Evolutionary conservation across 2,797 vertebrate genomes (phyloP), one percentile per base, ranked within the genome.

Genomic region (Lepus townsendii): DNA sequence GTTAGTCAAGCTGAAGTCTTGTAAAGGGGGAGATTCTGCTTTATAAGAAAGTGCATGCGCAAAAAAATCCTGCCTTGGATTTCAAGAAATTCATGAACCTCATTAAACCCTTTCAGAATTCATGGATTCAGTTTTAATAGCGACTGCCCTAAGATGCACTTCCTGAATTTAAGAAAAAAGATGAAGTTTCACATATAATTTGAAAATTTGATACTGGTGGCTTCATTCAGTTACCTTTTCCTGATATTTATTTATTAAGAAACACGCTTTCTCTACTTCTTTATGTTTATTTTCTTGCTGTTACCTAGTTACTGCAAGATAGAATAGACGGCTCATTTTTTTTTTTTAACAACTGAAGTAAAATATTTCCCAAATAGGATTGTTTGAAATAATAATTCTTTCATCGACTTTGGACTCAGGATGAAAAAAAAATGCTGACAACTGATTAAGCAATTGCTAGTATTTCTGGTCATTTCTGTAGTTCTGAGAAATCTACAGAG

Each of bases 381-480:
- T 90, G 77, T 69, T 87, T 93, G 65, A 92, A 85, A 76, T 72
- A 62, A 91, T 87, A 78, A 88, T 82, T 10, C 0, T 78, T 94
- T 73, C 54, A 5, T 5, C 11, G 42, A n/a, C 22, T 71, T 84
- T 71, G 66, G 38, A 66, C 68, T 83, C 38, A 62, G 3, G 24
- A 47, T 47, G 60, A 32, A n/a, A 78, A 79, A 76, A 57, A 7
- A 71, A 22, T 42, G 3, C 6, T 82, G 35, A 71, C 13, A 54
- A 57, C 42, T 83, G 50, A 75, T 38, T 57, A 50, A 93, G 19
- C 8, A 6, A 77, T 13, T 68, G 42, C 66, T 92, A 27, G 4
- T 32, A 62, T 84, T 71, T 71, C 52, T 93, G 68, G 24, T 26
- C 14, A 13, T 78, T 78, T 95, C 11, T 68, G 0, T 57, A 88